Base-by-base conservation (phyloP, 2,888 invertebrate species). In the Gasteruption jaculator region DNA sequence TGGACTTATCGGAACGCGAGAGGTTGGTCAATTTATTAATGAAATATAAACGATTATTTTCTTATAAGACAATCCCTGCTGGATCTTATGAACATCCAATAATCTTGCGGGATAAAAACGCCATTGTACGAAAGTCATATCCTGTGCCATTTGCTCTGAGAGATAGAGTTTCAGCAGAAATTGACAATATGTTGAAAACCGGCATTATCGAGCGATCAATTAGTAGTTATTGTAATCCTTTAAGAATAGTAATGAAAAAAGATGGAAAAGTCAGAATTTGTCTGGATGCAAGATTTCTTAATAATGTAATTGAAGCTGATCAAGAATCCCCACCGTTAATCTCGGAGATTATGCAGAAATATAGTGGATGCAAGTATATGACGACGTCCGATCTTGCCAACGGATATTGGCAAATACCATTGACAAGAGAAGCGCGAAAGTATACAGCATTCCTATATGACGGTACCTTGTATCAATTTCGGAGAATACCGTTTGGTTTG, bases 401-500 rank as follows among this genome's bases (percentile, higher is more conserved):
- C 16, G 51, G 52, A 1, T 54, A 52, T 42, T 58, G 55, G 53
- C 54, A 57, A 16, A 43, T 56, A 5, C 44, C 45, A 3, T 18
- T 53, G 5, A 18, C 34, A 6, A 6, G 20, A 20, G 32, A 45
- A 3, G 43, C 47, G 3, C 24, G 46, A 20, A 31, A 49, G 22
- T 55, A 44, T 39, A 57, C 57, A 1, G 55, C 52, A 0, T 55
- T 59, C 43, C 26, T 56, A 22, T 44, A 49, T 5, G 43, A 49
- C 3, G 48, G 29, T 15, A 41, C 38, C 5, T 34, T 52, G 2
- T 60, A 60, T 43, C 52, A 53, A 14, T 63, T 56, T 35, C 46
- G 47, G 33, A 50, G 57, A 5, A 31, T 63, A n/a, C 58, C 60
- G 2, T 63, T 60, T 38, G 61, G 61, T 4, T 16, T 63, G 4